Conservation (phyloP, 2,888 invertebrate species). For the Mantis religiosa region DNA sequence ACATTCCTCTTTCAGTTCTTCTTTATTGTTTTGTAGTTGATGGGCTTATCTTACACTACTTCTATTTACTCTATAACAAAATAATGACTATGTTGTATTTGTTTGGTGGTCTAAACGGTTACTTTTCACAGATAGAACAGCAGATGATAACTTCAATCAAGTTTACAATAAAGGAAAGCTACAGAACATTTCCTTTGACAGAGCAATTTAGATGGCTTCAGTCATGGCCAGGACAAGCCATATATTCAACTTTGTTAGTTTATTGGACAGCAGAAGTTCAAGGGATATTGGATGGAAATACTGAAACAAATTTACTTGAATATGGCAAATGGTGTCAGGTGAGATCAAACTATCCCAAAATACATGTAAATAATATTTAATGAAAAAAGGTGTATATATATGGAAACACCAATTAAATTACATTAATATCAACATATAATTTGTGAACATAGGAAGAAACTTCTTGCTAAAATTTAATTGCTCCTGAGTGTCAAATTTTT, state of each 20-base stretch:
- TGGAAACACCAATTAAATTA: no score
- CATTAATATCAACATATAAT: no score
- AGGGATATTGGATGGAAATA: conserved; percentile 57
- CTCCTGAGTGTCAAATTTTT: no score
- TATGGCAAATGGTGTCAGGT: neutral
- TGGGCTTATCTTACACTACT: no score
- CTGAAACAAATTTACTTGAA: conserved; percentile 37
- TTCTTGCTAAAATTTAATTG: no score
- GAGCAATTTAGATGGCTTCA: conserved; percentile 65
- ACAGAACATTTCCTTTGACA: conserved; percentile 57
- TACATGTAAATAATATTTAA: neutral
- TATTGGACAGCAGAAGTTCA: conserved; percentile 81
- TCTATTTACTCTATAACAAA: no score
- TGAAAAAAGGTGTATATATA: neutral
- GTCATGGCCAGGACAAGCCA: conserved; percentile 79
- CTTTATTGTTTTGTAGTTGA: no score
- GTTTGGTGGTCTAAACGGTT: neutral
- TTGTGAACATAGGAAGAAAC: no score
- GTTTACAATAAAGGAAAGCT: conserved; percentile 63
- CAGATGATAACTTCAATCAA: conserved; percentile 72
- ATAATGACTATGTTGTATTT: no score
- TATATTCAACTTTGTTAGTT: conserved; percentile 72
- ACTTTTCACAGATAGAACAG: conserved; percentile 63
- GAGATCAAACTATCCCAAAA: neutral
- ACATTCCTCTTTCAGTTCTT: no score